Evolutionary conservation across 2,888 invertebrate species (phyloP), one percentile per base, ranked within the genome.

Genomic region (Drepanosiphum platanoidis): DNA sequence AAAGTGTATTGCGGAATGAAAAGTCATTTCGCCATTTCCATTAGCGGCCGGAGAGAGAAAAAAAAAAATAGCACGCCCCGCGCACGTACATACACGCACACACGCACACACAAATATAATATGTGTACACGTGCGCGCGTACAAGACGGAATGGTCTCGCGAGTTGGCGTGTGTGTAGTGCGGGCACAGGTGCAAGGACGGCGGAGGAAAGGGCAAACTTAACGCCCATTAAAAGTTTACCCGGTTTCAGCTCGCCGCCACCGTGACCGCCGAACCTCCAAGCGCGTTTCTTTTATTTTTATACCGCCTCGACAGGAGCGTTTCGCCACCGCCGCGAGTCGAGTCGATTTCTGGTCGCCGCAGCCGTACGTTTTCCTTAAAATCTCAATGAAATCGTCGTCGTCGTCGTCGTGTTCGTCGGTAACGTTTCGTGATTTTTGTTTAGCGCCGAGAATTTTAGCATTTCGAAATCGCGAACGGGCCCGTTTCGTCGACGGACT

Each of bases 221-320:
- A 77, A 77, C 75, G 84, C 75, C 84, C 84, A 77, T 84, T 84
- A 84, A 84, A 84, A 84, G 77, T 84, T 84, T 77, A 58, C 77
- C 52, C 75, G 68, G 66, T 68, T 22, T 84, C 46, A 83, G 75
- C 36, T 42, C 34, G 46, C 64, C 34, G 46, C 75, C 36, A 13
- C 13, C 66, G n/a, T 75, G 68, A 52, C 75, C 83, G 64, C 30
- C n/a, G n/a, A n/a, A n/a, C n/a, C 27, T 36, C 27, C 4, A 18
- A 39, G 64, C 66, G 36, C 58, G 75, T 77, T 77, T 66, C 75
- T 84, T 77, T 77, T 75, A 36, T 15, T 46, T 66, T 74, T 83
- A 75, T 77, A 84, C 77, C 68, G 74, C 74, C 75, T 46, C 52
- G 84, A 84, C 75, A 75, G 75, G 75, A 83, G 74, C 22, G 34